Evolutionary conservation across 2,113 vertebrate genomes (phyloP), one percentile per base, ranked within the genome.

Genomic region (Macquaria ambigua): DNA sequence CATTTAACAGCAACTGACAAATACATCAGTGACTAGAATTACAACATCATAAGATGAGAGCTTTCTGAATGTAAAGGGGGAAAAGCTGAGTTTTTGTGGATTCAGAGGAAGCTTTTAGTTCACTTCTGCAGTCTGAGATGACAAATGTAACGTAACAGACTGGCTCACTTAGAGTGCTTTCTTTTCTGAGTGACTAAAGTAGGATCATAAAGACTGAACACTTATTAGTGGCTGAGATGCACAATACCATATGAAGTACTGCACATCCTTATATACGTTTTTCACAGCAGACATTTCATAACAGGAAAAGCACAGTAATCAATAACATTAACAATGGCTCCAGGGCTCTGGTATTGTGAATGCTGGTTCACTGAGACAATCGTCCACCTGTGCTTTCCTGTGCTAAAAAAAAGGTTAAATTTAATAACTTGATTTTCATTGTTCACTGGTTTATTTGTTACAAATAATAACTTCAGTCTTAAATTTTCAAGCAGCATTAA

Each of bases 1-100:
- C 66, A 63, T 82, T 74, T 58, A 58, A 41, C 58, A 78, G 62
- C 21, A 52, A 41, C 10, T 58, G 31, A 83, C 62, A 69, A 52
- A 85, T 20, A 64, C 41, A 82, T 79, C 59, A 66, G 43, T 67
- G n/a, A 66, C 58, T 28, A 66, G 69, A 84, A 75, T 25, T 37
- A 66, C 31, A 46, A 15, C 53, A 68, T 53, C 48, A 69, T 21
- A 18, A 48, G 23, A 56, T 23, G 50, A 39, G 50, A 84, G 77
- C 48, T 50, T 37, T 34, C 23, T 53, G 68, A 77, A 48, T 63
- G 64, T 61, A n/a, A 73, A 55, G 9, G 43, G 37, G 6, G 4
- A 1, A 70, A 80, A 41, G 75, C 37, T 37, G 64, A 2, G 3
- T 46, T 52, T 74, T 25, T 59, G 48, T 39, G 18, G 34, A 41